Conservation (phyloP, 2,888 invertebrate genomes). For the Parnassius orleans region DNA sequence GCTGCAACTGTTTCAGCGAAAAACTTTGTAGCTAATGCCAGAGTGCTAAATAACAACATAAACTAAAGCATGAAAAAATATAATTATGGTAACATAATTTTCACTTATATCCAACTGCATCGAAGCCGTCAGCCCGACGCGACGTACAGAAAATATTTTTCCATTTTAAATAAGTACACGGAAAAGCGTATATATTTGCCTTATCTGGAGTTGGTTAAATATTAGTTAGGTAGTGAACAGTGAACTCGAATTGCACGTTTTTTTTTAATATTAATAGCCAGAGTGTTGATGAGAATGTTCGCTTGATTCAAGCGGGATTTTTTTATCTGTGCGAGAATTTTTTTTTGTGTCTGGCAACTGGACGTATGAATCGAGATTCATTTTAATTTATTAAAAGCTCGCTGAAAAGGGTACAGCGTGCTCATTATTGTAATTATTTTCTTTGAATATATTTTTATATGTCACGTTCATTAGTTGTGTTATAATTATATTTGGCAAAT, state of each 20-base stretch:
- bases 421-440: slow-evolving; percentile 26
- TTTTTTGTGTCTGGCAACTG: slow-evolving; percentile 50
- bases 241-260: slow-evolving; percentile 54
- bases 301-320: slow-evolving; percentile 43
- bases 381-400: slow-evolving; percentile 34
- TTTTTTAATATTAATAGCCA: slow-evolving; percentile 61
- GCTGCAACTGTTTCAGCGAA: too few relatives aligned
- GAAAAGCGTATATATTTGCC: slow-evolving; percentile 72
- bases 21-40: too few relatives aligned
- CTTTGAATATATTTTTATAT: neutral
- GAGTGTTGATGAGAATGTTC: slow-evolving; percentile 54
- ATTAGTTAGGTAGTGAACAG: slow-evolving; percentile 64
- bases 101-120: slow-evolving; percentile 27
- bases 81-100: slow-evolving; percentile 13
- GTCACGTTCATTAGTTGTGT: too few relatives aligned
- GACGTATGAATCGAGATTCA: slow-evolving; percentile 49
- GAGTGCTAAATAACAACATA: too few relatives aligned
- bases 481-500: too few relatives aligned
- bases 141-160: slow-evolving; percentile 74
- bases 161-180: slow-evolving; percentile 75
- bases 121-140: slow-evolving; percentile 46
- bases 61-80: too few relatives aligned
- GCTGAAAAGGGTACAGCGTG: slow-evolving; percentile 26
- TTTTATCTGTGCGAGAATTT: slow-evolving; percentile 44
- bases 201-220: slow-evolving; percentile 76